Base-by-base conservation (phyloP, 2,113 vertebrate species). In the Neolamprologus sp. region DNA sequence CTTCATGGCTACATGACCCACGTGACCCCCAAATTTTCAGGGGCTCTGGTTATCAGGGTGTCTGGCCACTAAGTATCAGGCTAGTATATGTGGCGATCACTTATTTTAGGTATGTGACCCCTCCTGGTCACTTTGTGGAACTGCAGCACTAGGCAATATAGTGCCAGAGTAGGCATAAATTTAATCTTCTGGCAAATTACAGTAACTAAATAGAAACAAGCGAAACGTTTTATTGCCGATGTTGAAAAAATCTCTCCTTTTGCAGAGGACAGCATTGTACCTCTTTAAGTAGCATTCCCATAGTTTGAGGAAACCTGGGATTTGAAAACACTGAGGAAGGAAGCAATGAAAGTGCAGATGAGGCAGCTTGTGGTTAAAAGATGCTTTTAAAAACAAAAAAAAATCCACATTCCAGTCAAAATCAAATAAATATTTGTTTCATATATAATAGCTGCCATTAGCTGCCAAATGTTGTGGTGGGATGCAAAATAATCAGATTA, bases 371-470 rank as follows among this genome's bases (percentile, higher is more conserved):
- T 45, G 7, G 65, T 26, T 23, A 73, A 73, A 26, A 73, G 35
- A 40, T 23, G 35, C 19, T 40, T 71, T 21, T 14, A 13, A 65
- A 37, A 65, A 63, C 5, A 58, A 60, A n/a, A 11, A 7, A 19
- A 63, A 68, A 68, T 68, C 19, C 33, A 40, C 33, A 68, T 68
- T 68, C 33, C 5, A 68, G 63, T 21, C 33, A 68, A 40, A 14
- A 68, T 68, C 13, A 68, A 68, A 68, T 40, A 37, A 68, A 68
- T 68, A 68, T 68, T 23, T 40, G 7, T 14, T 68, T 40, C n/a
- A 23, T 68, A 40, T 40, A 5, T 40, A 68, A 68, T 68, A 40
- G 65, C 65, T 71, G 35, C 65, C 35, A 71, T 42, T 45, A 73
- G 68, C 40, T 73, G 68, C 40, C 40, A 28, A 75, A 28, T 75